These are phyloP conservation scores for Sylvietta virens DNA, from an alignment of 2,113 vertebrate genomes.

Conservation along the genomic window DNA sequence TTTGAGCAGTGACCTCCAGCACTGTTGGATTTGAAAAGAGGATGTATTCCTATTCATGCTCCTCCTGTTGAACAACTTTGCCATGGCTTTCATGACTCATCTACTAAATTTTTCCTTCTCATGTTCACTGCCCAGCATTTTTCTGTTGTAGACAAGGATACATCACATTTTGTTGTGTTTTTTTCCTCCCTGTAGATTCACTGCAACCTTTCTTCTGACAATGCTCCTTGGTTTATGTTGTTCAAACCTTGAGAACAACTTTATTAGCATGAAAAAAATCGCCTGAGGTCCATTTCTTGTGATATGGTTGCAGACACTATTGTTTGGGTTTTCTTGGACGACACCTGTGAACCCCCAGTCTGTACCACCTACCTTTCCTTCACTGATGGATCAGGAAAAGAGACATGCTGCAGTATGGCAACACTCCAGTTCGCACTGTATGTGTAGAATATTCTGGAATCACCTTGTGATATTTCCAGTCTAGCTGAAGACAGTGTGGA, in stretches of 20 bases:
- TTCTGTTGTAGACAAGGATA: background rate
- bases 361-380: background rate
- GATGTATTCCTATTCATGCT: background rate
- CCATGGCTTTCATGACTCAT: background rate
- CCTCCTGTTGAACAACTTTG: background rate
- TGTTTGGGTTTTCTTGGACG: background rate
- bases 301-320: background rate
- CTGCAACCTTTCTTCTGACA: background rate
- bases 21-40: background rate
- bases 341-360: background rate
- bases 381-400: accelerated
- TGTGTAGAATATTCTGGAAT: background rate
- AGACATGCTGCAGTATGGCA: accelerated
- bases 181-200: background rate
- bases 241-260: background rate
- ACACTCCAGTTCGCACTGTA: background rate
- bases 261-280: background rate
- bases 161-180: background rate
- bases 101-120: background rate
- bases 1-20: background rate
- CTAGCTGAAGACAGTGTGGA: background rate
- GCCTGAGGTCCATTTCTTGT: background rate
- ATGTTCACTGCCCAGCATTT: background rate
- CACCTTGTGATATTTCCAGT: background rate
- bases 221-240: background rate